Percentiles rank a stretch among this genome's conserved stretches.
These are phyloP conservation scores for Botrylloides violaceus DNA, from an alignment of 23 tunicate genomes.

Conservation along the genomic window DNA sequence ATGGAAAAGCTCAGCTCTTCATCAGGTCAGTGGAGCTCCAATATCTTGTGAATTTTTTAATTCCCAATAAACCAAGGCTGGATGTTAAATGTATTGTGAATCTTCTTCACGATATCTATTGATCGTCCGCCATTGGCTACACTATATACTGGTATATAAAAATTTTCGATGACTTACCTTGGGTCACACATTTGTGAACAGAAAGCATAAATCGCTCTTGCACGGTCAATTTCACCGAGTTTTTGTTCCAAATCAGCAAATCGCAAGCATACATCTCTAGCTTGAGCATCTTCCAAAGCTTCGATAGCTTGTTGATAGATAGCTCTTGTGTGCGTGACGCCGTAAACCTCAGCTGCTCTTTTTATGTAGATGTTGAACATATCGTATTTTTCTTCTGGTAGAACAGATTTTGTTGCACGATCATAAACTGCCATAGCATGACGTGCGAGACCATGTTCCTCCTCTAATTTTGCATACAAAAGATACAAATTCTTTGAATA, in stretches of 20 bases:
- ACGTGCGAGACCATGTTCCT: constrained; percentile 79
- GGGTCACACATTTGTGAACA: constrained; percentile 96
- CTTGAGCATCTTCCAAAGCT: constrained; percentile 54
- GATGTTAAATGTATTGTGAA: no score
- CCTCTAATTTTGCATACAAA: constrained; percentile 91
- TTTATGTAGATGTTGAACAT: constrained; percentile 80
- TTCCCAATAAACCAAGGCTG: no score
- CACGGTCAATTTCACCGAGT: constrained; percentile 93
- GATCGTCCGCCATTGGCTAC: no score
- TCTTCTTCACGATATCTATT: no score
- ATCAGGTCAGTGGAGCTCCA: no score
- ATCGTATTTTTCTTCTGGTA: constrained; percentile 84
- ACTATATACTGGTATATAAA: no score
- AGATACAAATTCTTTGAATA: constrained; percentile 79
- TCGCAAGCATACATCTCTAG: constrained; percentile 66
- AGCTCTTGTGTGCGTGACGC: constrained; percentile 86
- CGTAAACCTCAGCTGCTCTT: constrained; percentile 84
- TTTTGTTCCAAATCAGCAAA: constrained; percentile 81
- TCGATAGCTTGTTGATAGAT: constrained; percentile 90
- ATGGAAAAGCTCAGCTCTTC: background rate
- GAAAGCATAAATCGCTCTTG: constrained; percentile 83
- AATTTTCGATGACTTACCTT: constrained; percentile 29
- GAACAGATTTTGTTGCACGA: constrained; percentile 67
- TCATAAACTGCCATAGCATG: constrained; percentile 94
- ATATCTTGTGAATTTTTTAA: no score